Evolutionary conservation across 2,888 invertebrate genomes (phyloP).

Genomic region (Drosophila eohydei): DNA sequence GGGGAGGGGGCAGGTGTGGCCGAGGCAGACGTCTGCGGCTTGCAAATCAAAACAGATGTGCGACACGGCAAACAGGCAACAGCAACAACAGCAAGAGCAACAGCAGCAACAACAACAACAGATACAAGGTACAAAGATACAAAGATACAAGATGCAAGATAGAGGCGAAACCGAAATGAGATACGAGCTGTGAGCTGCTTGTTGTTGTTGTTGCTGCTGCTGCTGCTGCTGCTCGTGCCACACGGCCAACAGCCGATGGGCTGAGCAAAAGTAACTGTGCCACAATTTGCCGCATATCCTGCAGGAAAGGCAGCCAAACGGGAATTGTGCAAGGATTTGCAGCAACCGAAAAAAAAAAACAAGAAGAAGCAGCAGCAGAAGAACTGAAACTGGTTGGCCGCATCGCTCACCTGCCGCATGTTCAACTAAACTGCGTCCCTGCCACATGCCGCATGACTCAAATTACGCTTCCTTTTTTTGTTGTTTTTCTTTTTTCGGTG

Average conservation of each 20-base stretch:
- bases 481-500: conserved; percentile 18
- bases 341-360: conserved; percentile 3
- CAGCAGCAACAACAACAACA: conserved; percentile 10
- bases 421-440: conserved; percentile 18
- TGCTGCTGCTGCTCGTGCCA: conserved; percentile 64
- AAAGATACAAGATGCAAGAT: conserved; percentile 27
- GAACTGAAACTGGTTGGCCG: conserved; percentile 48
- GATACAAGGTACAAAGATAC: conserved; percentile 20
- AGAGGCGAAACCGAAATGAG: conserved; percentile 38
- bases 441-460: conserved; percentile 77
- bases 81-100: not conserved
- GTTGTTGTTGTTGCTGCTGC: conserved; percentile 4
- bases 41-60: conserved; percentile 76
- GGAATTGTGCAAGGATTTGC: conserved; percentile 66
- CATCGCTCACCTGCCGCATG: conserved; percentile 59
- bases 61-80: conserved; percentile 45
- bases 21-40: conserved; percentile 23
- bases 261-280: conserved; percentile 48
- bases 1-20: not conserved
- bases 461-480: conserved; percentile 61
- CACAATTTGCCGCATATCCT: conserved; percentile 59
- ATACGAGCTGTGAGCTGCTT: conserved; percentile 33
- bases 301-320: conserved; percentile 53
- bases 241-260: conserved; percentile 25
- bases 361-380: not conserved